Conservation (phyloP, 2,113 vertebrate species). For the Myotis brandtii region DNA sequence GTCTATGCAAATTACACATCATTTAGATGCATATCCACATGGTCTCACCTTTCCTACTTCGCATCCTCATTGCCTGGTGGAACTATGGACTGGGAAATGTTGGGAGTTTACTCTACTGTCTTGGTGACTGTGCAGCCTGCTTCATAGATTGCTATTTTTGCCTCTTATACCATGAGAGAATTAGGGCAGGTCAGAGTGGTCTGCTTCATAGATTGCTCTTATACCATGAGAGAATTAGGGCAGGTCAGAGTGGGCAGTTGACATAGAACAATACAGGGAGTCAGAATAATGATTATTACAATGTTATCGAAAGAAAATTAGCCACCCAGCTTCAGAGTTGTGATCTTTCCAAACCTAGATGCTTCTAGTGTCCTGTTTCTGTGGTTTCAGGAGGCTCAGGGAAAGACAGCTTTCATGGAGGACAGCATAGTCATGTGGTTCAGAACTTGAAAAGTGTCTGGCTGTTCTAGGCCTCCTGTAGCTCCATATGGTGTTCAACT, state of each 20-base stretch:
- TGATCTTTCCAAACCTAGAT: not conserved
- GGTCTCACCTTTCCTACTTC: not conserved
- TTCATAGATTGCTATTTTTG: too few species aligned
- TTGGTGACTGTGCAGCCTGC: not conserved
- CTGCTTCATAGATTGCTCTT: rapidly evolving
- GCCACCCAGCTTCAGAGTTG: not conserved
- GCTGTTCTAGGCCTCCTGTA: not conserved
- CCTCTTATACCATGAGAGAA: not conserved
- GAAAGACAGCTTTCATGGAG: not conserved
- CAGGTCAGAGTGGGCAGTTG: not conserved
- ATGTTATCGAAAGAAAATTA: not conserved
- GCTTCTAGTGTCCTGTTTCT: not conserved
- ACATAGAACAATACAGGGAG: not conserved
- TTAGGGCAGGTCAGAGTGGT: not conserved
- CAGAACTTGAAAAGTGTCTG: not conserved
- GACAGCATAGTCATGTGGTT: not conserved
- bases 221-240: not conserved
- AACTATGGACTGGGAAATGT: not conserved
- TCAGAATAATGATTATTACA: not conserved
- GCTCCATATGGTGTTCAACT: not conserved
- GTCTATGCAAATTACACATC: not conserved
- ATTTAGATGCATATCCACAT: not conserved
- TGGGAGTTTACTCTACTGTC: not conserved
- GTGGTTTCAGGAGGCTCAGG: not conserved
- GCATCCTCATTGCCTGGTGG: not conserved